Percentiles rank a stretch among this genome's conserved stretches.
Conservation (phyloP, 2,113 vertebrate genomes). For the Oceanites oceanicus region DNA sequence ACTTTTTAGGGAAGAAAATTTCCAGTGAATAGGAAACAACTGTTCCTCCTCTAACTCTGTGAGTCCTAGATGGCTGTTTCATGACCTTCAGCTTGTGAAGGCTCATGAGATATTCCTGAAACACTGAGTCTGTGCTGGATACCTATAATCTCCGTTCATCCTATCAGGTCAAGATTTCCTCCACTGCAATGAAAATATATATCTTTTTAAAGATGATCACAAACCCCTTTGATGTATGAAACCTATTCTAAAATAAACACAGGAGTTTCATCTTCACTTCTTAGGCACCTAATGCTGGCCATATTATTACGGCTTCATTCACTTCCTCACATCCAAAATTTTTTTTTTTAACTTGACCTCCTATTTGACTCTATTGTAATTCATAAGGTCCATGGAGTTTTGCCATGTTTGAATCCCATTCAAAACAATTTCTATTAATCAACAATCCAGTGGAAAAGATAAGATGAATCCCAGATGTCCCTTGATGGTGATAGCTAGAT, state of each 20-base stretch:
- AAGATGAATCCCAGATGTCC: constrained; percentile 76
- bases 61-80: background rate
- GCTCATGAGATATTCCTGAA: background rate
- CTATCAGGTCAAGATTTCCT: background rate
- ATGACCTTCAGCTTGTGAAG: background rate
- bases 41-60: background rate
- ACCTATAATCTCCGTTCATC: background rate
- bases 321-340: background rate
- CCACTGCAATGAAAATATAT: background rate
- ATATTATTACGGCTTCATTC: background rate
- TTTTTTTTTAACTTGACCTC: constrained; percentile 26
- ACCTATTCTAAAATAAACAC: background rate
- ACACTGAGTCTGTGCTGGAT: background rate
- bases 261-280: constrained; percentile 4
- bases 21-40: background rate
- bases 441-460: constrained; percentile 62
- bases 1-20: background rate
- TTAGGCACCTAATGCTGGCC: background rate
- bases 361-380: constrained; percentile 56
- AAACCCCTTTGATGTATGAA: background rate
- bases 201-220: constrained; percentile 1
- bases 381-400: constrained; percentile 46
- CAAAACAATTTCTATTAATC: constrained; percentile 72
- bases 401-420: constrained; percentile 62
- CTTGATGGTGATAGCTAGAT: constrained; percentile 51